These are phyloP conservation scores for Indri indri DNA, from an alignment of 2,113 vertebrate species.

Conservation along the genomic window DNA sequence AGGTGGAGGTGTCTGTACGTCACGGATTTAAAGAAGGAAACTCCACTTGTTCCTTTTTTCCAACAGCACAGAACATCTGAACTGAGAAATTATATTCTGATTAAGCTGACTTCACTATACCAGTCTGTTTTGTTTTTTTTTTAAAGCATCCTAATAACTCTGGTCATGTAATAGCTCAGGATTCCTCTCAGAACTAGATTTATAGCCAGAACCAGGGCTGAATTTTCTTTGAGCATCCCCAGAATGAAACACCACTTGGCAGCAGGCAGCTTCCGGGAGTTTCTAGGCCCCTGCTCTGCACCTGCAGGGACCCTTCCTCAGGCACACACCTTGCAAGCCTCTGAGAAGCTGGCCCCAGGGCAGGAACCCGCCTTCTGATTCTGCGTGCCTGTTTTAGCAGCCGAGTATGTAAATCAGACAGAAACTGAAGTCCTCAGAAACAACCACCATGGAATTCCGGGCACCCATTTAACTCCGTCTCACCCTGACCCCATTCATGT, in stretches of 20 bases:
- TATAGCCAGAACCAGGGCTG: not conserved
- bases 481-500: not conserved
- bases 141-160: not conserved
- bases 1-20: not conserved
- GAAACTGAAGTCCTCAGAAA: not conserved
- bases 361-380: not conserved
- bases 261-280: not conserved
- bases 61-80: not conserved
- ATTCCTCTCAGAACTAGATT: not conserved
- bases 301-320: not conserved
- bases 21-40: not conserved
- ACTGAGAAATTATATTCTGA: not conserved
- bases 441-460: not conserved
- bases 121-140: not conserved
- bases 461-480: not conserved
- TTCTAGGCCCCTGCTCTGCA: not conserved
- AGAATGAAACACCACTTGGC: not conserved
- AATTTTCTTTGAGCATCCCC: not conserved
- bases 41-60: not conserved
- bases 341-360: not conserved
- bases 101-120: not conserved
- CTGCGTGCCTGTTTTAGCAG: not conserved
- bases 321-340: not conserved
- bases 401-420: not conserved
- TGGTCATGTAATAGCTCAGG: not conserved